phyloP scores from a whole-genome alignment of 2,888 invertebrate species.

The Pycnomerus fuliginosus region DNA sequence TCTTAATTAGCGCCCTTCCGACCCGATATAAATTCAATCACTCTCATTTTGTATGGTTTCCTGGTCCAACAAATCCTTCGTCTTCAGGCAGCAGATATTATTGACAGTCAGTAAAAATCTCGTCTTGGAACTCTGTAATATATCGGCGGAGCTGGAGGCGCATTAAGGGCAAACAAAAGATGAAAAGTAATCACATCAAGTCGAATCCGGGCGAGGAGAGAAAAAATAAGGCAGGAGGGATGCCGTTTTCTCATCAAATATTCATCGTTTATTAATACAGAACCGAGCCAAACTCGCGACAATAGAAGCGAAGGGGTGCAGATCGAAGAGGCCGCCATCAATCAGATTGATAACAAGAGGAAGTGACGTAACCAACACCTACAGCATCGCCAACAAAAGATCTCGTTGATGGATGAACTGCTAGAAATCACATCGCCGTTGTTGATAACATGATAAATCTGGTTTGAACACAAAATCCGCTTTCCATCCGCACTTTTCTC shows the following conservation, averaged over 20 bases:
- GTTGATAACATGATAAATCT: conserved; percentile 27
- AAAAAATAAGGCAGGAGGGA: conserved; percentile 6
- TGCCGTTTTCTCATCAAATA: conserved; percentile 9
- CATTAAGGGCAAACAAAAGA: conserved; percentile 18
- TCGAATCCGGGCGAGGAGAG: conserved; percentile 3
- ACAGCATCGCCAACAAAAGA: conserved; percentile 29
- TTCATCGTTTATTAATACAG: conserved; percentile 16
- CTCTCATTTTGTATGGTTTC: no score
- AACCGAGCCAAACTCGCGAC: conserved; percentile 11
- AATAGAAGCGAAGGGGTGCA: conserved; percentile 16
- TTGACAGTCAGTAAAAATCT: no score
- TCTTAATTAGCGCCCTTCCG: conserved; percentile 59
- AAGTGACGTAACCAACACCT: conserved; percentile 41
- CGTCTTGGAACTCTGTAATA: conserved; percentile 9
- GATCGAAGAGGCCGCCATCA: conserved; percentile 31
- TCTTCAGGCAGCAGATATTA: no score
- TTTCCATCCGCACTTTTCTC: no score
- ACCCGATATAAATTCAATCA: no score
- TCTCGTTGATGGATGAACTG: conserved; percentile 25
- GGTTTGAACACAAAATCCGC: no score
- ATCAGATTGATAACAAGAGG: conserved; percentile 43
- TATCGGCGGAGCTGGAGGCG: conserved; percentile 13
- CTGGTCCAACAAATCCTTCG: no score
- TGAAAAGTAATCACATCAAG: conserved; percentile 19
- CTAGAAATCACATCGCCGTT: conserved; percentile 21